Evolutionary conservation across 2,888 invertebrate species (phyloP).

Genomic region (Coecobrya sp.): DNA sequence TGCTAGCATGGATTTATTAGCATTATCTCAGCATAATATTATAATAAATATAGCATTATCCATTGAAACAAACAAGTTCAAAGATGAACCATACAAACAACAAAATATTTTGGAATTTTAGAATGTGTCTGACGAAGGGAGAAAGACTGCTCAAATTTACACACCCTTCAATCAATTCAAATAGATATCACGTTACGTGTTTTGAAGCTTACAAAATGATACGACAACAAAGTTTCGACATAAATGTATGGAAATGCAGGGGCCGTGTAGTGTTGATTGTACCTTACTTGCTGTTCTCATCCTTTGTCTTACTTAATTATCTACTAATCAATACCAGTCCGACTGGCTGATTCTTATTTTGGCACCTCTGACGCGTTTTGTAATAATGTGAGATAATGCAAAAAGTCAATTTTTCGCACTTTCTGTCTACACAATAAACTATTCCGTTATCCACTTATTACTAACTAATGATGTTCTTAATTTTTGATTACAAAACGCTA

Average conservation of each 20-base stretch:
- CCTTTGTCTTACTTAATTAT: conserved; percentile 12
- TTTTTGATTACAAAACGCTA: neutral
- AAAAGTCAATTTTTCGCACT: neutral
- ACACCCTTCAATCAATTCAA: no score
- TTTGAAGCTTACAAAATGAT: neutral
- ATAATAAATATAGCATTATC: no score
- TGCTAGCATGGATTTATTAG: no score
- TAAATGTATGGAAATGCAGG: neutral
- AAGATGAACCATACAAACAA: no score
- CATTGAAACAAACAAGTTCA: no score
- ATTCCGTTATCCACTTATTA: neutral
- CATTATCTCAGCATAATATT: no score
- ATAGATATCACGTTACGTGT: no score
- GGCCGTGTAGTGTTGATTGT: neutral
- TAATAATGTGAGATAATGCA: conserved; percentile 19
- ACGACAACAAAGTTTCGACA: neutral
- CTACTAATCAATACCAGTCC: neutral
- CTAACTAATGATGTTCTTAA: conserved; percentile 8
- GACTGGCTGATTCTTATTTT: neutral
- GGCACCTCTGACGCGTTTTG: neutral
- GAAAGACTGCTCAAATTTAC: no score
- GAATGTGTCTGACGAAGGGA: no score
- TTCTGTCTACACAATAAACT: neutral
- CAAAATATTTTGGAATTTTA: no score
- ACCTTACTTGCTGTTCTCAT: neutral